Conservation (phyloP, 2,888 invertebrate genomes). For the Phengaris arion region DNA sequence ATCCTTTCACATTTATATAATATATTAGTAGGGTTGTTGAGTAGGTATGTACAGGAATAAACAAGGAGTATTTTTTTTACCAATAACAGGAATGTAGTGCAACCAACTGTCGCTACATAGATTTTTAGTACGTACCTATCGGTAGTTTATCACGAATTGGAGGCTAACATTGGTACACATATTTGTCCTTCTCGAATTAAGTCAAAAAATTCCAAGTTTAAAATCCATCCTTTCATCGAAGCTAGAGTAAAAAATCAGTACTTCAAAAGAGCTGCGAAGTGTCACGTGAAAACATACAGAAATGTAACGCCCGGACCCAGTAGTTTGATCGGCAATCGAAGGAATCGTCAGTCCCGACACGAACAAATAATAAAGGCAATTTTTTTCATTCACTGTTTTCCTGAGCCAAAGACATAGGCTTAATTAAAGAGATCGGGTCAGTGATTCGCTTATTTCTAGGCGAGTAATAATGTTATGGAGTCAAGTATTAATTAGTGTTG, state of each 20-base stretch:
- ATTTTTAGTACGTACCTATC: too few relatives aligned
- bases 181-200: not conserved
- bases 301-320: not conserved
- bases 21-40: too few relatives aligned
- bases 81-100: too few relatives aligned
- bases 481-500: conserved; percentile 1
- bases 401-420: conserved; percentile 13
- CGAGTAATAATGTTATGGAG: not conserved
- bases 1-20: too few relatives aligned
- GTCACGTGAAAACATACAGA: conserved; percentile 14
- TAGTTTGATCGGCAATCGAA: conserved; percentile 24
- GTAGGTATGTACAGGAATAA: too few relatives aligned
- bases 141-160: too few relatives aligned
- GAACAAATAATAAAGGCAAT: conserved; percentile 15
- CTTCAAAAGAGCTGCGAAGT: not conserved
- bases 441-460: conserved; percentile 11
- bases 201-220: too few relatives aligned
- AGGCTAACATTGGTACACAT: not conserved
- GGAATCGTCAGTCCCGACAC: conserved; percentile 12
- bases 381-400: conserved; percentile 4
- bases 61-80: too few relatives aligned
- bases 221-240: too few relatives aligned
- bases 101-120: too few relatives aligned
- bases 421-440: conserved; percentile 19
- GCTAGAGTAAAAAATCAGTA: not conserved